Percentiles rank a stretch among this genome's conserved stretches.
These are phyloP conservation scores for Brachionichthys hirsutus DNA, from an alignment of 2,113 vertebrate genomes.

Conservation along the genomic window DNA sequence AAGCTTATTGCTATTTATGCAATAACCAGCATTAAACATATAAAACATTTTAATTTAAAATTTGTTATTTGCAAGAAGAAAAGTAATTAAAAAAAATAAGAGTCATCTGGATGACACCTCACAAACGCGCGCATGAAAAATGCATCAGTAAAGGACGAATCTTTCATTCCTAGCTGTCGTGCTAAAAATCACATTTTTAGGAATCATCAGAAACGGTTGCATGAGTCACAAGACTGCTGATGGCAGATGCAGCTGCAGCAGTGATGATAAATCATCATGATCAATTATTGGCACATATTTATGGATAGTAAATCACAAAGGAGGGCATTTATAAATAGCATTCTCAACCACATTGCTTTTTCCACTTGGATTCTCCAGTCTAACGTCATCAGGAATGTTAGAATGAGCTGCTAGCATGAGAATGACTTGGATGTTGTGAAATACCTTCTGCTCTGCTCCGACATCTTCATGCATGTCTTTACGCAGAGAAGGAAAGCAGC, in stretches of 20 bases:
- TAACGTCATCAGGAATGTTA: constrained; percentile 16
- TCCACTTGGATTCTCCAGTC: constrained; percentile 39
- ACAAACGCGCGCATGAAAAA: no score
- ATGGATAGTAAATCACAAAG: constrained; percentile 10
- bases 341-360: constrained; percentile 53
- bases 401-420: background rate
- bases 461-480: background rate
- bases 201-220: no score
- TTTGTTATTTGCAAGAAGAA: no score
- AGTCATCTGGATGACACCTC: no score
- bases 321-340: constrained; percentile 36
- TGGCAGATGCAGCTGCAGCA: constrained; percentile 22
- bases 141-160: no score
- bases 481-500: background rate
- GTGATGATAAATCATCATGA: constrained; percentile 25
- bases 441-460: background rate
- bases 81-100: no score
- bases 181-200: no score
- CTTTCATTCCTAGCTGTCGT: no score
- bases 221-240: constrained; percentile 29
- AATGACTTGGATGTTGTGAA: constrained; percentile 6
- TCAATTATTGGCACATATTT: constrained; percentile 26
- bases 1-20: no score
- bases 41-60: no score
- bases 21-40: no score